Evolutionary conservation across 2,888 invertebrate genomes (phyloP).

Genomic region (Oscheius onirici): DNA sequence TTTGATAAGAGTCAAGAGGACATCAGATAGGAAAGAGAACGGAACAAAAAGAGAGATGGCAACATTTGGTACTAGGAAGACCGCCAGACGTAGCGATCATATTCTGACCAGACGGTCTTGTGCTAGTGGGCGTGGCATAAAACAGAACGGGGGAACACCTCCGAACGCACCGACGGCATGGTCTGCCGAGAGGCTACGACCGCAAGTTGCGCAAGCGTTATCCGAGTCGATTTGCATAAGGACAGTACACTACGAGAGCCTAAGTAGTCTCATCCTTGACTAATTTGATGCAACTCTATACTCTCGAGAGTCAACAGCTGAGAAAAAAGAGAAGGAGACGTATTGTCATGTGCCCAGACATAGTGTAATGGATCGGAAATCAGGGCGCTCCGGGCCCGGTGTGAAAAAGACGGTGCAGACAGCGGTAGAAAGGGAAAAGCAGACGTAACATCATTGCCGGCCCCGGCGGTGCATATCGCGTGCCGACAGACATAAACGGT

Average conservation of each 20-base stretch:
- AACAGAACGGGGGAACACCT: not conserved
- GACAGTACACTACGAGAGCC: slow-evolving; percentile 1
- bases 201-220: slow-evolving; percentile 28
- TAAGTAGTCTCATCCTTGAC: no score
- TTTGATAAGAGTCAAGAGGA: slow-evolving; percentile 2
- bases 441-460: slow-evolving; percentile 24
- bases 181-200: not conserved
- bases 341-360: slow-evolving; percentile 7
- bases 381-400: not conserved
- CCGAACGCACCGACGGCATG: slow-evolving; percentile 10
- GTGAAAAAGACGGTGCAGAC: not conserved
- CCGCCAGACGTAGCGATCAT: slow-evolving; percentile 2
- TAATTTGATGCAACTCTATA: no score
- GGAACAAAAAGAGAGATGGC: slow-evolving; percentile 2
- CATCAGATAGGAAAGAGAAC: slow-evolving; percentile 13
- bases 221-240: slow-evolving; percentile 30
- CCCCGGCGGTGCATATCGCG: slow-evolving; percentile 21
- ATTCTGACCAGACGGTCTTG: slow-evolving; percentile 19
- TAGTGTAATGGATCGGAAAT: slow-evolving; percentile 20
- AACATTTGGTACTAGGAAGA: not conserved
- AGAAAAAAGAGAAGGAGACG: not conserved
- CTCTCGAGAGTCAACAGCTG: no score
- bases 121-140: slow-evolving; percentile 1
- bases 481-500: slow-evolving; percentile 27
- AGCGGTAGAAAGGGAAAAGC: slow-evolving; percentile 20